These are phyloP conservation scores for Zosterops borbonicus DNA, from an alignment of 2,113 vertebrate species.

Conservation along the genomic window DNA sequence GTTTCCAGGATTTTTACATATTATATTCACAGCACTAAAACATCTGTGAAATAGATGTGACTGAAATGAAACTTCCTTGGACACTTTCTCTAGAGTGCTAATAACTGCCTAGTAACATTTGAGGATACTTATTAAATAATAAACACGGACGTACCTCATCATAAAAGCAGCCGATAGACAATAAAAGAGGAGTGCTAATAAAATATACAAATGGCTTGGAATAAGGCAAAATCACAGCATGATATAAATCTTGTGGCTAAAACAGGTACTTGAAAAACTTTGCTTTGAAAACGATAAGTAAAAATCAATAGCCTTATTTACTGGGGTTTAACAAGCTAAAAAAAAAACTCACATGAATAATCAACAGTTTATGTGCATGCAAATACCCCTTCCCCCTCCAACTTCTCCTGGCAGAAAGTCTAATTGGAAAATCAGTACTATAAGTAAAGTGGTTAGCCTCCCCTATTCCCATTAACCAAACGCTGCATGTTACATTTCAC, in stretches of 20 bases:
- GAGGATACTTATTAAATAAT: conserved; percentile 62
- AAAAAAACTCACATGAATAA: conserved; percentile 64
- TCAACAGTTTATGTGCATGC: conserved; percentile 65
- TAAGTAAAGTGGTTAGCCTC: conserved; percentile 70
- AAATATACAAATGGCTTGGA: conserved; percentile 53
- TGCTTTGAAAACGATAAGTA: conserved; percentile 62
- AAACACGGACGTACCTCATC: conserved; percentile 45
- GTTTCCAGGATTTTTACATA: conserved; percentile 74
- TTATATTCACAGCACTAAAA: conserved; percentile 70
- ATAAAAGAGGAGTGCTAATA: conserved; percentile 56
- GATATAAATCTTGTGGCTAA: conserved; percentile 29
- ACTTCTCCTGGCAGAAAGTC: conserved; percentile 73
- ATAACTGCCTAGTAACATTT: conserved; percentile 53
- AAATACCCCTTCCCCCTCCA: conserved; percentile 72
- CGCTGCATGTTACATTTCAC: conserved; percentile 57
- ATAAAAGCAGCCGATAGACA: conserved; percentile 70
- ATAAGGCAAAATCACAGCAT: conserved; percentile 58
- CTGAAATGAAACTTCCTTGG: conserved; percentile 65
- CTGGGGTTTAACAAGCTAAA: conserved; percentile 65
- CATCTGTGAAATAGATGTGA: conserved; percentile 75
- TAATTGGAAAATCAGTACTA: conserved; percentile 75
- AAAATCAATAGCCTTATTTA: conserved; percentile 70
- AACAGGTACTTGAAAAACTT: conserved; percentile 61
- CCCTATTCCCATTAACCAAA: conserved; percentile 59
- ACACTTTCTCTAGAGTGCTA: conserved; percentile 59